Evolutionary conservation across 2,888 invertebrate genomes (phyloP), one percentile per base, ranked within the genome.

Genomic region (Rhagonycha lutea): DNA sequence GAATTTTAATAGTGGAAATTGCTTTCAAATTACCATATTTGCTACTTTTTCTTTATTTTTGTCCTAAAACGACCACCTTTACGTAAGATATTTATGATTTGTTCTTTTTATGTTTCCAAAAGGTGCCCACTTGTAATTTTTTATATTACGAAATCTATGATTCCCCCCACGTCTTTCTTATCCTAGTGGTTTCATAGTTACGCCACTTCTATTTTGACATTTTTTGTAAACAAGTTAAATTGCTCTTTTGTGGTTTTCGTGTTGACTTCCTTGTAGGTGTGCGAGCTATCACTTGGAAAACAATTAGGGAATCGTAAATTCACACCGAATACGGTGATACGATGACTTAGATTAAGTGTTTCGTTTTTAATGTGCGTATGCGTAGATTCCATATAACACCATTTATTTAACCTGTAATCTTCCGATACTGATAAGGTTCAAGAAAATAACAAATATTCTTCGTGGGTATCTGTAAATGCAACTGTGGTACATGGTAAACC

Each of bases 401-500:
- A 80, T 80, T 78, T 78, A 78, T 80, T 79, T 77, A 74, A 74
- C 71, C 68, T 65, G 61, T 77, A 77, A 77, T 77, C 77, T 80
- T 78, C 72, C 69, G 76, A 78, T 73, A 32, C 60, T 75, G 81
- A 81, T 81, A 81, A 73, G 77, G 74, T 73, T 78, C 67, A 24
- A 77, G 75, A 81, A 77, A 74, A 77, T 79, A 79, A 80, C 80
- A 80, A 81, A 81, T 80, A 78, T 80, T 77, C 75, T 69, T 76
- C 73, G 75, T 73, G 69, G 77, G 75, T 80, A 81, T 81, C 81
- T 79, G 69, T 75, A 76, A 78, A 78, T 81, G 80, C 81, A 79
- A 80, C 81, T 72, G 80, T 76, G 73, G 79, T 80, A 81, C 81
- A 81, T 80, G 81, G 81, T 79, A 81, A 81, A 79, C 79, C 81